Percentiles rank a stretch among this genome's conserved stretches.
Conservation (phyloP, 1,140 invertebrate species). For the Euschistus heros region DNA sequence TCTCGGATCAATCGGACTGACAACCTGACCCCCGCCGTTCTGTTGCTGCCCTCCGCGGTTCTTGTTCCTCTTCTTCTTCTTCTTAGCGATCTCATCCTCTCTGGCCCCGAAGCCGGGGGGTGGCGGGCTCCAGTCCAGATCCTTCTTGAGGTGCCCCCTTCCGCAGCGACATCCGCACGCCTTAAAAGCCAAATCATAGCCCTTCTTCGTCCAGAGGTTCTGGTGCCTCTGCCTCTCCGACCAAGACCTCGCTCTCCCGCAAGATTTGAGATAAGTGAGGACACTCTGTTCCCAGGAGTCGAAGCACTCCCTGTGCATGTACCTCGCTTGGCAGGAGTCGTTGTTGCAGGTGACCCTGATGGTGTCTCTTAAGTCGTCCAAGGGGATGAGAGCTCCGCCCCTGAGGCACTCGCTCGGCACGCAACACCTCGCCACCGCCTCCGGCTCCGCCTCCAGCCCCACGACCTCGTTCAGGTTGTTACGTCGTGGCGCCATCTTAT, state of each 20-base stretch:
- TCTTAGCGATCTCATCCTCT: conserved; percentile 41
- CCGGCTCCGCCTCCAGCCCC: conserved; percentile 12
- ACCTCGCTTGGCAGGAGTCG: conserved; percentile 72
- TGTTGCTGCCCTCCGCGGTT: conserved; percentile 46
- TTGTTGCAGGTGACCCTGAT: conserved; percentile 92
- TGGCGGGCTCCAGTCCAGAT: conserved; percentile 80
- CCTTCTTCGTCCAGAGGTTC: conserved; percentile 95
- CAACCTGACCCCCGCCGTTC: conserved; percentile 39
- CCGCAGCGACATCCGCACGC: conserved; percentile 80
- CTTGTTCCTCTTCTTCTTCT: conserved; percentile 58
- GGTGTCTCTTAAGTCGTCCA: conserved; percentile 63
- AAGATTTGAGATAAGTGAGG: conserved; percentile 75
- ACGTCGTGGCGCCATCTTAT: conserved; percentile 21
- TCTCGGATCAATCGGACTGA: conserved; percentile 26
- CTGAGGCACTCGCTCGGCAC: conserved; percentile 53
- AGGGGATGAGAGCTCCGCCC: conserved; percentile 49
- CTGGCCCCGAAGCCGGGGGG: conserved; percentile 37
- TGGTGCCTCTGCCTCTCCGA: conserved; percentile 85
- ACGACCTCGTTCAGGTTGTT: conserved; percentile 11
- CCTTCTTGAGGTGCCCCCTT: conserved; percentile 84
- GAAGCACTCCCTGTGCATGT: conserved; percentile 94
- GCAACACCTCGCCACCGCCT: conserved; percentile 53
- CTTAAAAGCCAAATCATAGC: conserved; percentile 86
- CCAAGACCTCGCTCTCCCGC: conserved; percentile 83
- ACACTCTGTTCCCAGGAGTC: conserved; percentile 84